phyloP scores from a whole-genome alignment of 2,113 vertebrate genomes.

The Thamnophis sirtalis region DNA sequence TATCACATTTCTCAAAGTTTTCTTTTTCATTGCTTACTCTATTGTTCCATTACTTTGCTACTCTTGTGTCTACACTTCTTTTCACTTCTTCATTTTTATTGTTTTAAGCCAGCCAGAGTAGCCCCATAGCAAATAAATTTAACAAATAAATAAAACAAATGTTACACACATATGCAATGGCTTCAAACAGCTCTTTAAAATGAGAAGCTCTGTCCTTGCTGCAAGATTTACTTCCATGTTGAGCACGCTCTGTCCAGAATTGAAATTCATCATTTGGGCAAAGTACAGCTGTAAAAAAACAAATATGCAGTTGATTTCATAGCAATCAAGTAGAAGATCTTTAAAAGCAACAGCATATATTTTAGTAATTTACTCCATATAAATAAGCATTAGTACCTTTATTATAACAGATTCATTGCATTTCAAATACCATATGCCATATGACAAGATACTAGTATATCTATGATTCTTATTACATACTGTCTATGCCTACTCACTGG shows the following conservation, averaged over 20 bases:
- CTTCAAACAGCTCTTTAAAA: slow-evolving; percentile 84
- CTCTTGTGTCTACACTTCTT: background rate
- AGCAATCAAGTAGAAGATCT: background rate
- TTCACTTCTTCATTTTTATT: background rate
- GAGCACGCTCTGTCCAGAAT: slow-evolving; percentile 85
- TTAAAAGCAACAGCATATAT: background rate
- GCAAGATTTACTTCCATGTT: slow-evolving; percentile 73
- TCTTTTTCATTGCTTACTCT: background rate
- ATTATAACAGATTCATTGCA: background rate
- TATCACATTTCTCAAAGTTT: background rate
- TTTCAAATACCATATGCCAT: background rate
- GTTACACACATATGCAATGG: slow-evolving; percentile 81
- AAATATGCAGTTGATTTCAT: background rate
- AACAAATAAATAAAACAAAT: background rate
- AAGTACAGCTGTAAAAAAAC: slow-evolving; percentile 76
- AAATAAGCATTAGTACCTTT: background rate
- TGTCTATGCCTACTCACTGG: background rate
- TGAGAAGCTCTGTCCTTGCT: slow-evolving; percentile 79
- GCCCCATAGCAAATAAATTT: background rate
- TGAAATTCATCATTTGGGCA: slow-evolving; percentile 91
- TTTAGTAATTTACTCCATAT: background rate
- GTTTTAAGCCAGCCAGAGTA: background rate
- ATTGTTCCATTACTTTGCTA: background rate
- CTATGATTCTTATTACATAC: background rate
- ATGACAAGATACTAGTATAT: background rate